These are phyloP conservation scores for Pyrocoelia pectoralis DNA, from an alignment of 2,888 invertebrate species.

Conservation along the genomic window DNA sequence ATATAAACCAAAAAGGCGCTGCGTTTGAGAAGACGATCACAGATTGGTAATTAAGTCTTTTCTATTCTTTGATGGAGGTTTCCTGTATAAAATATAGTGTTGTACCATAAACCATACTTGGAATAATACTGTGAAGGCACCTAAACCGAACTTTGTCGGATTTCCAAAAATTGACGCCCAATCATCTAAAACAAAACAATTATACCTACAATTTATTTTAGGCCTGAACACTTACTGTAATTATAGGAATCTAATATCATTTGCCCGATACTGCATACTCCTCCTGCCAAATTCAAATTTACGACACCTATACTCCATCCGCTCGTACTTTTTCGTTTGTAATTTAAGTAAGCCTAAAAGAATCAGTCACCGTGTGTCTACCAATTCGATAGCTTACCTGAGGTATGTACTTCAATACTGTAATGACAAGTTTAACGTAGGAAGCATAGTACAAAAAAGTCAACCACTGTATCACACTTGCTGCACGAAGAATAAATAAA, in stretches of 20 bases:
- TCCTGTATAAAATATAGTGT: slow-evolving; percentile 31
- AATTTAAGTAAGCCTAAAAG: slow-evolving; percentile 91
- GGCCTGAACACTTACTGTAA: slow-evolving; percentile 67
- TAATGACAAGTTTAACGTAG: slow-evolving; percentile 93
- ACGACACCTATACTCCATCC: slow-evolving; percentile 99
- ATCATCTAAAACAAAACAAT: slow-evolving; percentile 22
- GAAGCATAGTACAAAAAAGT: slow-evolving; percentile 95
- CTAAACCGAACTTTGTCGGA: slow-evolving; percentile 35
- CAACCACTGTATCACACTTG: slow-evolving; percentile 80
- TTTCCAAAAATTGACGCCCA: slow-evolving; percentile 34
- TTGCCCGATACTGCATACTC: slow-evolving; percentile 91
- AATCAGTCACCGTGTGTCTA: not conserved
- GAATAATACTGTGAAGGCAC: slow-evolving; percentile 30
- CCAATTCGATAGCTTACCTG: slow-evolving; percentile 72
- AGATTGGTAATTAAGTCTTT: no score
- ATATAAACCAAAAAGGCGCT: no score
- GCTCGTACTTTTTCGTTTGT: slow-evolving; percentile 91
- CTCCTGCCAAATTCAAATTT: slow-evolving; percentile 95
- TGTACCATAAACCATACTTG: slow-evolving; percentile 33
- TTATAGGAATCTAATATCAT: slow-evolving; percentile 96
- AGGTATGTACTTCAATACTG: slow-evolving; percentile 96
- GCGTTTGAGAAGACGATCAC: no score
- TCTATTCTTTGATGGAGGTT: no score
- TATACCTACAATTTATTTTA: not conserved
- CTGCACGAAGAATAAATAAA: slow-evolving; percentile 70